Evolutionary conservation across 2,888 invertebrate species (phyloP).

Genomic region (Cremastinae sp.): DNA sequence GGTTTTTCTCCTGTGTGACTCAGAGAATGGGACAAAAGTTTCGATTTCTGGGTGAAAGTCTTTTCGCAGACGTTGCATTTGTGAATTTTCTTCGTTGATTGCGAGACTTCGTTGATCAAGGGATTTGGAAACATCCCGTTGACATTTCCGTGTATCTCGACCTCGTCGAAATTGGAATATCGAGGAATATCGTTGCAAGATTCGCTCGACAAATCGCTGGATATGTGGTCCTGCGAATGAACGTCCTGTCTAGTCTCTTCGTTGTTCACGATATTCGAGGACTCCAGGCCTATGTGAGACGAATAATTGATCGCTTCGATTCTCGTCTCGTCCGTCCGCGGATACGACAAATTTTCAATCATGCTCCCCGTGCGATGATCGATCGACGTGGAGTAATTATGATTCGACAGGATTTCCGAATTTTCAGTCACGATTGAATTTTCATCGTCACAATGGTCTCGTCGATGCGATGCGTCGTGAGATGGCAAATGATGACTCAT

Average conservation of each 20-base stretch:
- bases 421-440: conserved; percentile 70
- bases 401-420: conserved; percentile 67
- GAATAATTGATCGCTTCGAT: conserved; percentile 54
- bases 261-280: conserved; percentile 46
- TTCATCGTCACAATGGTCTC: conserved; percentile 67
- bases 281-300: conserved; percentile 56
- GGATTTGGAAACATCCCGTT: conserved; percentile 19
- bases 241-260: conserved; percentile 61
- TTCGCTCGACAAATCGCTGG: conserved; percentile 55
- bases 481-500: conserved; percentile 73
- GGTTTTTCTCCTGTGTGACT: conserved; percentile 73
- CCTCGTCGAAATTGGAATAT: conserved; percentile 58
- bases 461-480: conserved; percentile 67
- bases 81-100: conserved; percentile 62
- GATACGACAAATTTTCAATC: conserved; percentile 70
- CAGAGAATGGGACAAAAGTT: conserved; percentile 71
- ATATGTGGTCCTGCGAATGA: conserved; percentile 47
- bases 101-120: conserved; percentile 26
- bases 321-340: conserved; percentile 31
- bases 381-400: conserved; percentile 66
- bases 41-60: conserved; percentile 74
- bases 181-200: conserved; percentile 55
- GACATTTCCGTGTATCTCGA: conserved; percentile 35
- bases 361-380: conserved; percentile 63
- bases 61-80: conserved; percentile 72